Evolutionary conservation across 2,888 invertebrate species (phyloP).

Genomic region (Chaitophorus viminalis): DNA sequence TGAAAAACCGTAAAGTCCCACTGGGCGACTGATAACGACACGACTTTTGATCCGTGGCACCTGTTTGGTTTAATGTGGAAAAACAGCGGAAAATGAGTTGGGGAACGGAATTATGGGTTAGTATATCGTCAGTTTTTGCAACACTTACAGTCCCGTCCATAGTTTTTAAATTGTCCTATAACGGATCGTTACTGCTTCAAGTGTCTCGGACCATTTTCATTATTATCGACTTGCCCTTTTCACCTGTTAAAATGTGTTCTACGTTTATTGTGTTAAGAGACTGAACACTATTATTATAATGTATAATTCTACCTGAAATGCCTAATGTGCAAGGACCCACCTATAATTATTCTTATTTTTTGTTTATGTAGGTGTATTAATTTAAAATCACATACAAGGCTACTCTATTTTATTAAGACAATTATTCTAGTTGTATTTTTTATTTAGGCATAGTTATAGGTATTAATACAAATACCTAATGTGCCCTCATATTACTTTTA

Average conservation of each 20-base stretch:
- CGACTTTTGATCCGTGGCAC: slow-evolving; percentile 8
- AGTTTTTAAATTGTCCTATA: not conserved
- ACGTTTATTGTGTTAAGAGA: not conserved
- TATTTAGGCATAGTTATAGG: not conserved
- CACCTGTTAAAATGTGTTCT: not conserved
- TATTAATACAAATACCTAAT: too few relatives aligned
- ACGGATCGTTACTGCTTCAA: too few relatives aligned
- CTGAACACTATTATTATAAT: not conserved
- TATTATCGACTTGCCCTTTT: too few relatives aligned
- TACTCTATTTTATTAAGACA: not conserved
- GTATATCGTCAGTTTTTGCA: slow-evolving; percentile 65
- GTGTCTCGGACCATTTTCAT: too few relatives aligned
- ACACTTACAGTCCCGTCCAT: not conserved
- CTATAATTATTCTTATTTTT: not conserved
- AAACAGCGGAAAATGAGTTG: slow-evolving; percentile 71
- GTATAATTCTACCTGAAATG: not conserved
- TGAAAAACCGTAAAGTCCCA: slow-evolving; percentile 30
- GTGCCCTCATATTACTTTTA: too few relatives aligned
- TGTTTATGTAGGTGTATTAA: not conserved
- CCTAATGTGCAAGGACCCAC: not conserved
- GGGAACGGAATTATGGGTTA: slow-evolving; percentile 78
- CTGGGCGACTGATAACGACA: slow-evolving; percentile 32
- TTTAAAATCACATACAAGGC: not conserved
- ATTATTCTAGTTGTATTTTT: not conserved
- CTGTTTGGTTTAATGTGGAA: slow-evolving; percentile 59